Base-by-base conservation (phyloP, 2,888 invertebrate species). In the Aproaerema taeniolella region DNA sequence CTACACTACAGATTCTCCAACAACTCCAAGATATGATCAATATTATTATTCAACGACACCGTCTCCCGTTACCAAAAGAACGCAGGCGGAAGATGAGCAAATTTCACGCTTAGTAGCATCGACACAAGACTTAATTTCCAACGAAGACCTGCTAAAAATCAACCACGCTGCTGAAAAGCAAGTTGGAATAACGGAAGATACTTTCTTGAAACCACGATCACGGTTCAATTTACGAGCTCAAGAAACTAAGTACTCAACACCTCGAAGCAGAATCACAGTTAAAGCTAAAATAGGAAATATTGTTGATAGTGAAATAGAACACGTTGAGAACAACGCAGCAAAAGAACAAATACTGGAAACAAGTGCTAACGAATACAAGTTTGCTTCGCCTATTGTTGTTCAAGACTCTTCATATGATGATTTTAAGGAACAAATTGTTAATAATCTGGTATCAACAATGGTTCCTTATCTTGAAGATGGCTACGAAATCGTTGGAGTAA, bases 111-210 rank as follows among this genome's bases (percentile, higher is more conserved):
- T 90, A 28, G 88, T 90, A 9, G 88, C 88, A 29, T 88, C 83
- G 1, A 90, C 90, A 1, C 88, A 88, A 58, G 88, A 91, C 61
- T 67, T 91, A 7, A 88, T 92, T 43, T 82, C 89, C 0, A 90
- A 89, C 45, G 88, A 90, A 55, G 91, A 92, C 63, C 81, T 92
- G 6, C 52, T 91, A 7, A 88, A 87, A 55, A 91, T 92, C 0
- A 92, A 92, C 42, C 76, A 85, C 17, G 80, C 86, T 0, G 74
- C 67, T 6, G 85, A 85, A 54, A 74, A 72, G 47, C 55, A 69
- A 4, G 54, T 66, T 0, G 57, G 57, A 25, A 61, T 66, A 6
- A 61, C 69, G 31, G 63, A 59, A 9, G 80, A 85, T 24, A 81
- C 83, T 15, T 53, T 75, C 9, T 73, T 79, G 4, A 82, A 76